Conservation (phyloP, 1,140 invertebrate species). For the Eumaeus atala region DNA sequence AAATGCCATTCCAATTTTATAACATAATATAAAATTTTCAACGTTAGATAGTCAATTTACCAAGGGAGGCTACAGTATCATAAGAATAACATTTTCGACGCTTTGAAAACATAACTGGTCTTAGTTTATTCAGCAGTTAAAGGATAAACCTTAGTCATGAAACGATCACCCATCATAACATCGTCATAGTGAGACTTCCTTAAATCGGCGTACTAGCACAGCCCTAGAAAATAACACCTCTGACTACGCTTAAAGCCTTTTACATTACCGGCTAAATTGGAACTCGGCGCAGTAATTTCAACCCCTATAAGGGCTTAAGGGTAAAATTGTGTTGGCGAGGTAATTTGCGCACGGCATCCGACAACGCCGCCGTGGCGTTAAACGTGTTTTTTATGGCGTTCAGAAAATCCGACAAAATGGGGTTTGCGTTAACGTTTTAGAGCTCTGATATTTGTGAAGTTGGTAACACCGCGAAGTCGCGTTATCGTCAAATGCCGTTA, state of each 20-base stretch:
- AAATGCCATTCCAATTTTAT: no score
- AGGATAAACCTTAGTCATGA: no score
- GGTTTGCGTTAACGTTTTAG: not conserved
- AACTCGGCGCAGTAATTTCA: conserved; percentile 31
- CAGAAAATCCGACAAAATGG: not conserved
- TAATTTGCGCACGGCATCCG: not conserved
- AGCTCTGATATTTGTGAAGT: not conserved
- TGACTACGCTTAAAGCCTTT: conserved; percentile 41
- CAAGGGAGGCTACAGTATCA: no score
- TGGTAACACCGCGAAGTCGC: not conserved
- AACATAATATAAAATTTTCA: no score
- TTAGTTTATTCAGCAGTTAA: no score
- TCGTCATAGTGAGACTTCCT: no score
- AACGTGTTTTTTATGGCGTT: conserved; percentile 7
- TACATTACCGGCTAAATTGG: conserved; percentile 49
- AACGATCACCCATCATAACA: no score
- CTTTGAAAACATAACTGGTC: no score
- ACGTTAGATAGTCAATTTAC: no score
- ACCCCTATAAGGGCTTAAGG: conserved; percentile 19
- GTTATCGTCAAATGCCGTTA: no score
- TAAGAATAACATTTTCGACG: no score
- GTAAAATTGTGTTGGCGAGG: not conserved
- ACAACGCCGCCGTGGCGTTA: conserved; percentile 1
- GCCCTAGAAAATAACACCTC: conserved; percentile 38
- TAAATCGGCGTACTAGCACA: conserved; percentile 18